Evolutionary conservation across 2,888 invertebrate genomes (phyloP).

Genomic region (Labia minor): DNA sequence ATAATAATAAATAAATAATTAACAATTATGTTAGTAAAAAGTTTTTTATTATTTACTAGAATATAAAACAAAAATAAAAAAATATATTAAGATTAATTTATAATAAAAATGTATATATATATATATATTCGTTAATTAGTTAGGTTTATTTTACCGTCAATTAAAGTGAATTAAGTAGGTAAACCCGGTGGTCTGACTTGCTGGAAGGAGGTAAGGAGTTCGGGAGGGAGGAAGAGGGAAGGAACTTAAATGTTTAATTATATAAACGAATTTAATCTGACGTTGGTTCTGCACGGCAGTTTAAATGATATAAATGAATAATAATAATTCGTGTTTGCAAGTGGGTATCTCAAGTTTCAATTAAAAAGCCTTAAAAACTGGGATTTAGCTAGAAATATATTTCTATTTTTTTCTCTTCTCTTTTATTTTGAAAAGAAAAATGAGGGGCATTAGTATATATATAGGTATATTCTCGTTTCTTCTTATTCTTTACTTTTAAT

Average conservation of each 20-base stretch:
- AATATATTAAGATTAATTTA: too few species aligned
- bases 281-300: not conserved
- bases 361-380: not conserved
- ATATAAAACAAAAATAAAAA: too few species aligned
- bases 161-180: not conserved
- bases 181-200: conserved; percentile 5
- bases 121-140: not conserved
- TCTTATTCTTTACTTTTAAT: not conserved
- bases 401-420: too few species aligned
- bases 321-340: not conserved
- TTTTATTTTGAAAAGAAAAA: too few species aligned
- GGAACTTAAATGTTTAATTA: conserved; percentile 1
- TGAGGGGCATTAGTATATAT: too few species aligned
- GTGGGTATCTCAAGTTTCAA: not conserved
- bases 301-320: not conserved
- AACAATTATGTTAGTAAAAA: too few species aligned
- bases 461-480: too few species aligned
- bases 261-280: conserved; percentile 3
- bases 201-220: too few species aligned
- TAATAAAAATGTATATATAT: too few species aligned
- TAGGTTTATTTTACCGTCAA: not conserved
- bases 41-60: too few species aligned
- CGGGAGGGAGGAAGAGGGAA: not conserved
- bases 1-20: too few species aligned
- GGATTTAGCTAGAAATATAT: too few species aligned